Base-by-base conservation (phyloP, 2,888 invertebrate genomes). In the Nephrotoma flavescens region DNA sequence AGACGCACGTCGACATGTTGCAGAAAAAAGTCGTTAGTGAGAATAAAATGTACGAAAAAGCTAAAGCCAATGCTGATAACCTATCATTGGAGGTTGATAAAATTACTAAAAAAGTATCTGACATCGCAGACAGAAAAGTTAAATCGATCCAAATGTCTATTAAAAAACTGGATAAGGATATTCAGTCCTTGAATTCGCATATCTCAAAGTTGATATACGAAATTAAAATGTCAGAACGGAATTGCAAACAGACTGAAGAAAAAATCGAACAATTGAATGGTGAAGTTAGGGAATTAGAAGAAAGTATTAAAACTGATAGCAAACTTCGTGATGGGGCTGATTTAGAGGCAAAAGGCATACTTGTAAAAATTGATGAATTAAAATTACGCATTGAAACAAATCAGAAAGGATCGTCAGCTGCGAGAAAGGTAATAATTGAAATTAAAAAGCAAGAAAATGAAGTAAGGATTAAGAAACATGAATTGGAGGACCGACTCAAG, bases 251-350 rank as follows among this genome's bases (percentile, higher is more conserved):
- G 89, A 93, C 95, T 0, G 93, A 94, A 89, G 95, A 95, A 86
- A 95, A 95, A 90, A 95, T 97, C 44, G 92, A 92, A n/a, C 94
- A 94, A 87, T 93, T 97, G 90, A 95, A 95, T 86, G 92, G 93
- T 5, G 97, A 97, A 89, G 93, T 96, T 0, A 92, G 92, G 57
- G 94, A 94, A 7, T 94, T 95, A 0, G 95, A 96, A 89, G 93
- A 93, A 41, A 94, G 94, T 86, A 90, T 97, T 52, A 93, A 93
- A 47, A 91, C 90, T 0, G 92, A 95, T 88, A 93, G 93, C 88
- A 91, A 91, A 2, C 93, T 94, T 88, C 93, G 95, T 87, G 92
- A 92, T 86, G 92, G 93, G 85, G 92, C 95, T 0, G 94, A 94
- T 87, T 90, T 92, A 2, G 93, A 94, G 57, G 94, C 91, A 0